Percentiles rank a stretch among this genome's conserved stretches.
Evolutionary conservation across 2,113 vertebrate genomes (phyloP).

Genomic region (Ameiurus melas): DNA sequence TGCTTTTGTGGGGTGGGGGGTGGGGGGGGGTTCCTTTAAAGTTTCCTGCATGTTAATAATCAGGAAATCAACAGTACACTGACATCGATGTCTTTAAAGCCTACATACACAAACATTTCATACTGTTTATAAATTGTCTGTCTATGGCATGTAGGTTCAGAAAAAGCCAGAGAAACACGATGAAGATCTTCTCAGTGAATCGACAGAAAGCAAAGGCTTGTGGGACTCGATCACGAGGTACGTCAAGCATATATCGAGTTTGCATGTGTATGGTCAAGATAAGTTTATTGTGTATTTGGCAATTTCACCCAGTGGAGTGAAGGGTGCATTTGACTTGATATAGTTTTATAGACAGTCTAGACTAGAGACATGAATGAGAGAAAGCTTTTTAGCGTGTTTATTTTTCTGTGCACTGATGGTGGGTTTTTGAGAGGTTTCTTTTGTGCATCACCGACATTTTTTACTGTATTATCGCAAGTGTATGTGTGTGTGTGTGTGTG

Average conservation of each 20-base stretch:
- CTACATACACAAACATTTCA: not conserved
- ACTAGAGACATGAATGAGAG: not conserved
- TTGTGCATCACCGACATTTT: not conserved
- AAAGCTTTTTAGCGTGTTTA: not conserved
- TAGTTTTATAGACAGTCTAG: not conserved
- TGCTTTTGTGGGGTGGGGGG: not conserved
- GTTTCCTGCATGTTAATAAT: not conserved
- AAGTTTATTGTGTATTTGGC: not conserved
- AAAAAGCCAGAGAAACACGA: constrained; percentile 75
- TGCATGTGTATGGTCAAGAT: not conserved
- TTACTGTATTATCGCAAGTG: not conserved
- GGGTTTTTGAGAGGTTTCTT: not conserved
- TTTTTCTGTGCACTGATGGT: not conserved
- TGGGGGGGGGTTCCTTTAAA: not conserved
- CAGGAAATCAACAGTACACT: not conserved
- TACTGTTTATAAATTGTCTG: not conserved
- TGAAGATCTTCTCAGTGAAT: constrained; percentile 77
- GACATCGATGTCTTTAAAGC: not conserved
- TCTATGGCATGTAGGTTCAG: constrained; percentile 68
- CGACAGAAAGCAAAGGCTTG: constrained; percentile 70
- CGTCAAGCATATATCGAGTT: not conserved
- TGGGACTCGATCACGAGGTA: constrained; percentile 79
- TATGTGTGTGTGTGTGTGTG: constrained; percentile 7
- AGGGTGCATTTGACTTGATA: not conserved
- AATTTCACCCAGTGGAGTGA: not conserved